These are phyloP conservation scores for Drosophila ananassae DNA, from an alignment of 1,140 invertebrate genomes.

Conservation along the genomic window DNA sequence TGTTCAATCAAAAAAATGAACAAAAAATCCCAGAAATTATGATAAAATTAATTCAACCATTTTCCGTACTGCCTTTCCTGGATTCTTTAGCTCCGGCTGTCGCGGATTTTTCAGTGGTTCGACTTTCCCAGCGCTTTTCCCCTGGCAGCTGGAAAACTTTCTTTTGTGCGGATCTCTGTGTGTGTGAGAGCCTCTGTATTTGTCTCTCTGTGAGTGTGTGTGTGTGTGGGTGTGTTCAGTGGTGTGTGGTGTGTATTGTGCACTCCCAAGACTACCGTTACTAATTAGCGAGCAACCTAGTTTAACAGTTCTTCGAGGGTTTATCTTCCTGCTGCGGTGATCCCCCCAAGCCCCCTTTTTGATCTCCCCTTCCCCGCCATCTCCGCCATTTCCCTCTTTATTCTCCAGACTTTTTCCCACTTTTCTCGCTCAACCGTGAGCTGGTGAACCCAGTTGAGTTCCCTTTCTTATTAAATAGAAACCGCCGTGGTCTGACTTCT, in stretches of 20 bases:
- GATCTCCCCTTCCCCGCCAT: slow-evolving; percentile 3
- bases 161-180: slow-evolving; percentile 40
- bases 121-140: slow-evolving; percentile 8
- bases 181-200: slow-evolving; percentile 14
- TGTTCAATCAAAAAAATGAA: slow-evolving; percentile 1
- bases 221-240: slow-evolving; percentile 14
- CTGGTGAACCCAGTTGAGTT: slow-evolving; percentile 42
- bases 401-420: slow-evolving; percentile 10
- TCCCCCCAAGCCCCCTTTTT: slow-evolving; percentile 14
- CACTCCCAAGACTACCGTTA: slow-evolving; percentile 69
- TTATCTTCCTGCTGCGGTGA: slow-evolving; percentile 46
- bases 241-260: slow-evolving; percentile 58
- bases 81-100: slow-evolving; percentile 31
- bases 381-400: slow-evolving; percentile 9
- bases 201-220: not conserved
- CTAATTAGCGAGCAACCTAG: slow-evolving; percentile 79
- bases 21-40: slow-evolving; percentile 37
- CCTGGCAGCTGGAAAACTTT: slow-evolving; percentile 43
- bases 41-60: slow-evolving; percentile 33
- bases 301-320: slow-evolving; percentile 74
- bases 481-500: slow-evolving; percentile 57
- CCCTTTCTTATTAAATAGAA: slow-evolving; percentile 63
- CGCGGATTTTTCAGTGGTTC: slow-evolving; percentile 29
- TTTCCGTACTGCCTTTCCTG: slow-evolving; percentile 15
- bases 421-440: slow-evolving; percentile 32